Evolutionary conservation across 2,888 invertebrate species (phyloP), one percentile per base, ranked within the genome.

Genomic region (Trypoxylon attenuatum): DNA sequence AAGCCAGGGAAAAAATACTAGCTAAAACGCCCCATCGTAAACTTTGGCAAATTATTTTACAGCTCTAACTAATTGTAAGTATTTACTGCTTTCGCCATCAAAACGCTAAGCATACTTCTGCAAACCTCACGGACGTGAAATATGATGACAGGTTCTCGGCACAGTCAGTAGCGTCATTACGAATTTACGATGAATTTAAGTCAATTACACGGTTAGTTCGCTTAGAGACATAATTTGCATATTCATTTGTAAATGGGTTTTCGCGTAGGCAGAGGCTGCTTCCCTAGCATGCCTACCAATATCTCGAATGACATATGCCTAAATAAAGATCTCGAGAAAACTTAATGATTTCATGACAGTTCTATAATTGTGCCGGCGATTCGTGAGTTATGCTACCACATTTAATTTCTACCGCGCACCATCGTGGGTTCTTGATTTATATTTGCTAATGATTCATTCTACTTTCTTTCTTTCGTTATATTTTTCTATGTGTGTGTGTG

Each of bases 301-400:
- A 13, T 4, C 4, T 25, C 29, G 29, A 19, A 23, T 22, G 45
- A 13, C 33, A 41, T 10, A 41, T 41, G 41, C 10, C 16, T 5
- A 10, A 41, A 41, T 41, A 33, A 46, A 57, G 50, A 57, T 50
- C 42, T 43, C 22, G 22, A 38, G 21, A 42, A 13, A 45, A 25
- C n/a, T n/a, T 58, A 45, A 27, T 38, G 51, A 46, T 58, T 41
- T 33, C 33, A 22, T 21, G 54, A 50, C 55, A 50, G 61, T 8
- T 2, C 23, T 47, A 42, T 29, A 52, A 62, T 62, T 54, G 59
- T 42, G 33, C 33, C 13, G 8, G 3, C 33, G 33, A 6, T 10
- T 10, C 33, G 13, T 33, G 13, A 10, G 33, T 33, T 33, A 33
- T 33, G n/a, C 33, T 33, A 13, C n/a, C 13, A 10, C 5, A 33